A percentile compares a stretch with the other conserved stretches of the same genome.
Conservation (phyloP, 2,888 invertebrate species). For the Pseudeuparius sepicola region DNA sequence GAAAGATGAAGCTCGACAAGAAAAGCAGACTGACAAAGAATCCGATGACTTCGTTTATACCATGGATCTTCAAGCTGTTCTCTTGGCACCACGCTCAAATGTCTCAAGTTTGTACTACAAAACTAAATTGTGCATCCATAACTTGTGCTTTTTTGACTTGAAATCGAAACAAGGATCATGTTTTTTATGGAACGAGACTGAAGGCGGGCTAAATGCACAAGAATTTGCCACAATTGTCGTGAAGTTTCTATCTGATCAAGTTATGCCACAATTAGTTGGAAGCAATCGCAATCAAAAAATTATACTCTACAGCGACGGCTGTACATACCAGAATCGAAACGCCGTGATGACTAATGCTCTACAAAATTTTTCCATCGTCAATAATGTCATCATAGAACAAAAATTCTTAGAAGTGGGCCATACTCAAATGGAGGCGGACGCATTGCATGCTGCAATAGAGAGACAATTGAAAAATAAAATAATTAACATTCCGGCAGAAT, state of each 20-base stretch:
- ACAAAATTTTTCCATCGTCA: neutral
- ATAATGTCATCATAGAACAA: constrained; percentile 9
- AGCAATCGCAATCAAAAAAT: no score
- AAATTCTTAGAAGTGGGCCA: constrained; percentile 17
- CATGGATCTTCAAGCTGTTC: constrained; percentile 23
- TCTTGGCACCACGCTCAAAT: constrained; percentile 13
- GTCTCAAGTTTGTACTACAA: constrained; percentile 21
- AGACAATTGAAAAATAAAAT: constrained; percentile 11
- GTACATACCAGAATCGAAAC: constrained; percentile 18
- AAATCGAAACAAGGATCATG: constrained; percentile 16
- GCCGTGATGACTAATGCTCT: constrained; percentile 16
- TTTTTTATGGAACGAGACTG: constrained; percentile 8
- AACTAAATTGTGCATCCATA: constrained; percentile 24
- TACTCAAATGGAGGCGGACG: constrained; percentile 20
- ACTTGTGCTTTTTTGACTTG: constrained; percentile 25
- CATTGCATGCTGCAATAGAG: constrained; percentile 16
- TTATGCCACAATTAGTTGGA: no score
- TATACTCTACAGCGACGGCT: constrained; percentile 17
- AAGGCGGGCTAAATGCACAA: constrained; percentile 6
- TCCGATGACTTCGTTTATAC: constrained; percentile 12
- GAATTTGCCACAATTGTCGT: constrained; percentile 9
- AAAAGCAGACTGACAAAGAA: constrained; percentile 6
- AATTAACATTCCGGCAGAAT: constrained; percentile 15
- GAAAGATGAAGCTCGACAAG: constrained; percentile 11
- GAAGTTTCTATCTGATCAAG: no score